Conservation (phyloP, 1,140 invertebrate species). For the Armadillidium nasatum region DNA sequence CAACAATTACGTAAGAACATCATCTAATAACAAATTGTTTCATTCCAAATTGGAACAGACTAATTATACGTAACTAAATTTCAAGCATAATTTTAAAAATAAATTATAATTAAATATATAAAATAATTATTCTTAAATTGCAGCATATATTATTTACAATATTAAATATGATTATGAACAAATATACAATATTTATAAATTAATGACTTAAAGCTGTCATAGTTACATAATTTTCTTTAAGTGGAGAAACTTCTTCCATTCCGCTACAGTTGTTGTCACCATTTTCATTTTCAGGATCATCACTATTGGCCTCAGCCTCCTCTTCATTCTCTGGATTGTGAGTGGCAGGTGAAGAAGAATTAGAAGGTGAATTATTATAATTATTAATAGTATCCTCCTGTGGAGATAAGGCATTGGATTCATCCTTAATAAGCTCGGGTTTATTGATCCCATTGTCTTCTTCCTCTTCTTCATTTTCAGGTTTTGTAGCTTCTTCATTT, state of each 20-base stretch:
- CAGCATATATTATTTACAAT: too few species aligned
- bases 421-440: neutral
- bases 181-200: too few species aligned
- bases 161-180: too few species aligned
- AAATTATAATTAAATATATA: too few species aligned
- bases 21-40: too few species aligned
- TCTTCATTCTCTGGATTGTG: neutral
- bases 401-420: neutral
- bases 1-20: too few species aligned
- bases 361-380: neutral
- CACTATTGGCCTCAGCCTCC: neutral
- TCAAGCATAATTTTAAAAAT: too few species aligned
- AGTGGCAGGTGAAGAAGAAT: neutral
- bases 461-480: neutral
- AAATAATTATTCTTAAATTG: too few species aligned
- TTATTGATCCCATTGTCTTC: neutral
- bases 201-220: conserved; percentile 5
- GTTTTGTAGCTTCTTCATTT: conserved; percentile 9
- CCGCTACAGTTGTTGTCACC: neutral
- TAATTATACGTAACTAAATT: too few species aligned
- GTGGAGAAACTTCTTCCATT: neutral
- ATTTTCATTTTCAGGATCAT: neutral
- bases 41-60: too few species aligned
- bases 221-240: neutral
- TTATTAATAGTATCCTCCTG: neutral